phyloP scores from a whole-genome alignment of 2,888 invertebrate species.

The Sarcophaga variegata region DNA sequence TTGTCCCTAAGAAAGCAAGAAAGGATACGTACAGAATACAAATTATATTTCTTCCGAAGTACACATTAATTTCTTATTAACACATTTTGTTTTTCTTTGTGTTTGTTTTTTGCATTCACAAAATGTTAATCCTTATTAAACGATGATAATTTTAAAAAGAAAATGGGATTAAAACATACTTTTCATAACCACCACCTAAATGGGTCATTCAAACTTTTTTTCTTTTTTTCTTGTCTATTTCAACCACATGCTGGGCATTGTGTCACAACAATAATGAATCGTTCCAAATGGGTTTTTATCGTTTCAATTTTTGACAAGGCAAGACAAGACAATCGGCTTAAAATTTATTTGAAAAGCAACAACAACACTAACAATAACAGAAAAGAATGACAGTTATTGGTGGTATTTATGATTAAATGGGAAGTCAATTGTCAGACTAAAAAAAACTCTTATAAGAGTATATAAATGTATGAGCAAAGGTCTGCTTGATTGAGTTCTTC shows the following conservation, averaged over 20 bases:
- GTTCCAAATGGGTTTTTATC: conserved; percentile 36
- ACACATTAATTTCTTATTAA: neutral
- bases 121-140: conserved; percentile 42
- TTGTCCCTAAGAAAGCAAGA: no score
- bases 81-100: neutral
- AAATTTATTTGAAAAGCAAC: conserved; percentile 25
- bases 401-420: conserved; percentile 48
- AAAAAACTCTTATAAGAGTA: conserved; percentile 5
- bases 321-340: conserved; percentile 64
- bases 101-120: neutral
- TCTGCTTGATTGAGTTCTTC: neutral
- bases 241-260: conserved; percentile 29
- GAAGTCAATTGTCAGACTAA: conserved; percentile 63
- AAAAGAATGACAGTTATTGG: conserved; percentile 6
- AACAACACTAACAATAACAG: conserved; percentile 3
- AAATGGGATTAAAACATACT: conserved; percentile 51
- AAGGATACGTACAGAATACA: no score
- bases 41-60: neutral
- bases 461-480: no score
- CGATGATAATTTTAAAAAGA: conserved; percentile 57
- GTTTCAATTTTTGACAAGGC: no score
- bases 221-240: neutral
- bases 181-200: neutral
- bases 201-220: neutral
- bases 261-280: conserved; percentile 51